Conservation (phyloP, 2,888 invertebrate species). For the Polydrusus tereticollis region DNA sequence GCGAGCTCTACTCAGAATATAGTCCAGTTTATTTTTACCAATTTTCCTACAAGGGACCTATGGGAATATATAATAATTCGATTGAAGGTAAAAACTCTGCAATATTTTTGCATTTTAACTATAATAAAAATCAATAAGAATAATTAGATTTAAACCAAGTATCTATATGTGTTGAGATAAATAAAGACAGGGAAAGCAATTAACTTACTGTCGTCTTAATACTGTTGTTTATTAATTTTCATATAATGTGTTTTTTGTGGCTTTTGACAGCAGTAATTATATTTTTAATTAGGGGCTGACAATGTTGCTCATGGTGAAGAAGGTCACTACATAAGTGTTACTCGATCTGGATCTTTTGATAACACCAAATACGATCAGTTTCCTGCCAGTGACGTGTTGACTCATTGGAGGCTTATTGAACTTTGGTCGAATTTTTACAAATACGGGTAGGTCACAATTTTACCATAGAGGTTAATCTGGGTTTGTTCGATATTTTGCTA, state of each 20-base stretch:
- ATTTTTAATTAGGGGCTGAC: slow-evolving; percentile 41
- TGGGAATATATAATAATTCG: slow-evolving; percentile 37
- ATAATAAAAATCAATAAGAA: too few relatives aligned
- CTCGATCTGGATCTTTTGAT: slow-evolving; percentile 31
- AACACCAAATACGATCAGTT: slow-evolving; percentile 35
- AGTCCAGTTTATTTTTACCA: slow-evolving; percentile 51
- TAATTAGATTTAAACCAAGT: too few relatives aligned
- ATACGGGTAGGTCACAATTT: slow-evolving; percentile 29
- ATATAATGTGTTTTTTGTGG: background rate
- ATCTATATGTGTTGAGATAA: too few relatives aligned
- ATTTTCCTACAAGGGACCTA: slow-evolving; percentile 50
- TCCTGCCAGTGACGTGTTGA: slow-evolving; percentile 43
- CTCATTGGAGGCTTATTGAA: slow-evolving; percentile 46
- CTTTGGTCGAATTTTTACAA: slow-evolving; percentile 47
- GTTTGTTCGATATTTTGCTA: too few relatives aligned
- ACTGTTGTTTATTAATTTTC: too few relatives aligned
- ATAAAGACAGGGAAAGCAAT: too few relatives aligned
- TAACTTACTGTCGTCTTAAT: background rate
- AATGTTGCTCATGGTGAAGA: slow-evolving; percentile 48
- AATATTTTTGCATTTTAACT: too few relatives aligned
- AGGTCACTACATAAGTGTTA: slow-evolving; percentile 24
- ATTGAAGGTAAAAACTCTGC: slow-evolving; percentile 44
- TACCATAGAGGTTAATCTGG: background rate
- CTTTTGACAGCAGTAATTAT: too few relatives aligned
- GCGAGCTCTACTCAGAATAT: slow-evolving; percentile 39